Evolutionary conservation across 2,113 vertebrate genomes (phyloP).

Genomic region (Leucopsar rothschildi): DNA sequence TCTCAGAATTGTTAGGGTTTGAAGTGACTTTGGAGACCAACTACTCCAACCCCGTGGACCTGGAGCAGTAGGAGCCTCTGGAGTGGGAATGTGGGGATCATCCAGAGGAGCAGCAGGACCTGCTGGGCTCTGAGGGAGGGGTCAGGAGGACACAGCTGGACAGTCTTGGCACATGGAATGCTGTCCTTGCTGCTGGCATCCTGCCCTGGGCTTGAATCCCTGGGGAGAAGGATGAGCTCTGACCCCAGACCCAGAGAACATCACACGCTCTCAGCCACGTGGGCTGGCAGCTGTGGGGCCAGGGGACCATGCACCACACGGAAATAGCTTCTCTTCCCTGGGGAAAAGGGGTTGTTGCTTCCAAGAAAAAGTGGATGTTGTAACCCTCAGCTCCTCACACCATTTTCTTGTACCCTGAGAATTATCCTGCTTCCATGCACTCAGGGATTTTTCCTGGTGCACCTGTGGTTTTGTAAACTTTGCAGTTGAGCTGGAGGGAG

Average conservation of each 20-base stretch:
- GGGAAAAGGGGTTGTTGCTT: not conserved
- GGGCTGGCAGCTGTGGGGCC: not conserved
- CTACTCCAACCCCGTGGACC: not conserved
- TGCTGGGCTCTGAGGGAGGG: not conserved
- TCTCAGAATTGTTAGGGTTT: not conserved
- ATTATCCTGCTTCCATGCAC: not conserved
- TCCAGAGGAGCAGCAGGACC: not conserved
- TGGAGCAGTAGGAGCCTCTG: not conserved
- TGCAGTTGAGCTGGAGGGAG: not conserved
- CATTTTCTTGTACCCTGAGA: not conserved
- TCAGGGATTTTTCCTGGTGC: not conserved
- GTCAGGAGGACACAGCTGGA: not conserved
- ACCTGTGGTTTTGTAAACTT: not conserved
- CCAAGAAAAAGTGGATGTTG: not conserved
- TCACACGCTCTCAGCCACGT: not conserved
- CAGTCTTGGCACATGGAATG: fast-evolving
- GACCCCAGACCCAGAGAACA: fast-evolving
- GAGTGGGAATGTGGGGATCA: not conserved
- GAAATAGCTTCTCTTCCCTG: not conserved
- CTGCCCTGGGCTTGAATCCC: not conserved
- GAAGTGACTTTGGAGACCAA: not conserved
- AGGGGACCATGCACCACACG: fast-evolving
- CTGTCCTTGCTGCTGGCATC: not conserved
- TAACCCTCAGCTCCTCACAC: not conserved
- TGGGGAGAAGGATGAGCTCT: not conserved